Evolutionary conservation across 2,113 vertebrate species (phyloP).

Genomic region (Variabilichromis moorii): DNA sequence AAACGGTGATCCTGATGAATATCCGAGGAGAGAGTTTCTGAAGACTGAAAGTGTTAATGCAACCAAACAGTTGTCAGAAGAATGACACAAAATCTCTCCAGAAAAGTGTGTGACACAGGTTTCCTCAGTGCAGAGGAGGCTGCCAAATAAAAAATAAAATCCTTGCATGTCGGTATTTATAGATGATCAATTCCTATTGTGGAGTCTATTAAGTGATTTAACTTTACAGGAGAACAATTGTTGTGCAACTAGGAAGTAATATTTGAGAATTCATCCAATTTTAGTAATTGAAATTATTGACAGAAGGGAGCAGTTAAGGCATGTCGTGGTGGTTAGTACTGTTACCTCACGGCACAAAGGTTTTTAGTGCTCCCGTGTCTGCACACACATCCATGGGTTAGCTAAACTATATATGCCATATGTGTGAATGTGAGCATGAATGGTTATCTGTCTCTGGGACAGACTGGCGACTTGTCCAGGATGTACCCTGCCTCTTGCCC

Average conservation of each 20-base stretch:
- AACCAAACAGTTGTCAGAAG: background rate
- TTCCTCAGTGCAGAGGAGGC: background rate
- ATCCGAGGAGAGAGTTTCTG: rapidly evolving
- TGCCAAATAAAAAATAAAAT: background rate
- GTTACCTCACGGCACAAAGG: background rate
- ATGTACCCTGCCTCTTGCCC: background rate
- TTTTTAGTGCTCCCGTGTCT: background rate
- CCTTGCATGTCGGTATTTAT: background rate
- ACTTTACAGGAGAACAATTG: background rate
- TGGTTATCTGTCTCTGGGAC: background rate
- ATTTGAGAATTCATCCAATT: background rate
- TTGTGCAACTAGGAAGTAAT: background rate
- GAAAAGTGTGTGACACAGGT: background rate
- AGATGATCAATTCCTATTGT: background rate
- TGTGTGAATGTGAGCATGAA: background rate
- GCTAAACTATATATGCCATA: background rate
- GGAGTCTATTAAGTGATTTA: background rate
- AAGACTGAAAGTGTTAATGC: background rate
- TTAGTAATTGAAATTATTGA: background rate
- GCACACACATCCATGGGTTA: background rate
- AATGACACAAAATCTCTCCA: background rate
- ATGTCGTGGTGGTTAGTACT: background rate
- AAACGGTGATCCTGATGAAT: background rate
- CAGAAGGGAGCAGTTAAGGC: rapidly evolving
- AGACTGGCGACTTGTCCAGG: background rate